These are phyloP conservation scores for Scaptomyza montana DNA, from an alignment of 1,140 invertebrate species.

Conservation along the genomic window DNA sequence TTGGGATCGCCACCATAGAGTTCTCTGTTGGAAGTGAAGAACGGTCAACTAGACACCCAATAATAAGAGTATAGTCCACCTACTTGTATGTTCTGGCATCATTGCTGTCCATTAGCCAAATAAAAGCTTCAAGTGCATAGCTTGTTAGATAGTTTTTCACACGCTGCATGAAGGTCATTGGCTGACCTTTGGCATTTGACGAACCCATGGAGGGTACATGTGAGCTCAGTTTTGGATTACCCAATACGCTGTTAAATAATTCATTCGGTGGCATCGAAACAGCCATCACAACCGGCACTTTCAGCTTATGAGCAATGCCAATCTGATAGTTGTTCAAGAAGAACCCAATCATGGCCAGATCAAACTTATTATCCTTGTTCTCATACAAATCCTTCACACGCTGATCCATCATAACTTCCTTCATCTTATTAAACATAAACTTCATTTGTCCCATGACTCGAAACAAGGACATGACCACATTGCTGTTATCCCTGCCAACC, in stretches of 20 bases:
- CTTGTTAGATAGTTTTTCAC: slow-evolving; percentile 28
- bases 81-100: slow-evolving; percentile 47
- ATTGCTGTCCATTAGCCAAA: slow-evolving; percentile 18
- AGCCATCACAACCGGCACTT: slow-evolving; percentile 53
- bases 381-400: slow-evolving; percentile 57
- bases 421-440: slow-evolving; percentile 45
- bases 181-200: slow-evolving; percentile 4
- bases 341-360: slow-evolving; percentile 64
- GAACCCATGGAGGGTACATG: slow-evolving; percentile 54
- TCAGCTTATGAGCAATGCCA: slow-evolving; percentile 64
- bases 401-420: slow-evolving; percentile 37
- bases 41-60: slow-evolving; percentile 64
- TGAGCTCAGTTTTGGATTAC: slow-evolving; percentile 54
- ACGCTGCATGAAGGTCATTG: slow-evolving; percentile 35
- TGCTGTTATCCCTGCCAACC: slow-evolving; percentile 28
- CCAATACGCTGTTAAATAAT: slow-evolving; percentile 40
- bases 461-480: slow-evolving; percentile 14
- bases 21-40: slow-evolving; percentile 37
- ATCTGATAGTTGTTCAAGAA: slow-evolving; percentile 69
- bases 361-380: slow-evolving; percentile 58
- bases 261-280: slow-evolving; percentile 35
- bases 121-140: slow-evolving; percentile 1
- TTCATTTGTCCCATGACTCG: slow-evolving; percentile 10
- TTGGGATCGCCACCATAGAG: slow-evolving; percentile 47
- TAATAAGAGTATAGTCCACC: not conserved